These are phyloP conservation scores for Drosophila pseudoananassae DNA, from an alignment of 1,140 invertebrate species.

Conservation along the genomic window DNA sequence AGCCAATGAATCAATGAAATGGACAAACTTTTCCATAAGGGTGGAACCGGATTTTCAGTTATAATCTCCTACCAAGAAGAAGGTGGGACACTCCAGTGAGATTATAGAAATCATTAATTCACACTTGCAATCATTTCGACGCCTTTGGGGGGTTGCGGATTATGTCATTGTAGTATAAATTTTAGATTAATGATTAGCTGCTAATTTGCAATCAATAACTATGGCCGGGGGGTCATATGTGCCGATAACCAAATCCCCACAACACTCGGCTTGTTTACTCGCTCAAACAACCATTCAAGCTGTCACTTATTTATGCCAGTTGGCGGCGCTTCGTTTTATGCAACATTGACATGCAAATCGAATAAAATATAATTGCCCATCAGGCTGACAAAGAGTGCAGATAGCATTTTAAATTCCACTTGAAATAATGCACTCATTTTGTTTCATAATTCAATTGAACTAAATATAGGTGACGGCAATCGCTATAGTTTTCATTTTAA, in stretches of 20 bases:
- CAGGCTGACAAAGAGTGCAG: slow-evolving; percentile 27
- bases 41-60: slow-evolving; percentile 6
- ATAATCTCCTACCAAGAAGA: slow-evolving; percentile 14
- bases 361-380: slow-evolving; percentile 59
- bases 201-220: slow-evolving; percentile 69
- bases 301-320: slow-evolving; percentile 68
- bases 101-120: slow-evolving; percentile 24
- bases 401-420: slow-evolving; percentile 34
- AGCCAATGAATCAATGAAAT: slow-evolving; percentile 29
- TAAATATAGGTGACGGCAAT: slow-evolving; percentile 4
- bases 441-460: slow-evolving; percentile 23
- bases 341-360: slow-evolving; percentile 71
- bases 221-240: not conserved
- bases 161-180: slow-evolving; percentile 55
- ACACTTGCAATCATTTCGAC: slow-evolving; percentile 9
- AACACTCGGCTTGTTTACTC: slow-evolving; percentile 58
- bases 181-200: slow-evolving; percentile 50
- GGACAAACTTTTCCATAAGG: slow-evolving; percentile 20
- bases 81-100: slow-evolving; percentile 7
- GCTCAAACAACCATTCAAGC: slow-evolving; percentile 63
- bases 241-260: slow-evolving; percentile 25
- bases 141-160: slow-evolving; percentile 24
- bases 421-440: slow-evolving; percentile 39
- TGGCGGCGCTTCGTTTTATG: slow-evolving; percentile 60
- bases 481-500: too few relatives aligned